These are phyloP conservation scores for Remorina albescens DNA, from an alignment of 2,797 vertebrate species.

Conservation along the genomic window DNA sequence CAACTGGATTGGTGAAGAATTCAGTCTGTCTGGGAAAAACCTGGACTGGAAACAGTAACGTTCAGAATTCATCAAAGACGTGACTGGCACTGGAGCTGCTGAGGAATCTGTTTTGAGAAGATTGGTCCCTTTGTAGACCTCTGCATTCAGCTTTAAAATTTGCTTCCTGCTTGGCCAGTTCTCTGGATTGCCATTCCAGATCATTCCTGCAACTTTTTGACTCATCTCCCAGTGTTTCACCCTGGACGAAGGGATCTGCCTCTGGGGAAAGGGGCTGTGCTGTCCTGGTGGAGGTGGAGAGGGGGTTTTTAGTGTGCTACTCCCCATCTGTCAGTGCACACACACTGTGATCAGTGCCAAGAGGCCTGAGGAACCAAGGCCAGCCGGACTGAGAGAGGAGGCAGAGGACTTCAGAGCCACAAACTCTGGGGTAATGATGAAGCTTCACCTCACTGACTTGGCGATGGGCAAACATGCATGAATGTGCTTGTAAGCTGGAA, in stretches of 20 bases:
- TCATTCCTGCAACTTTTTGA: conserved; percentile 73
- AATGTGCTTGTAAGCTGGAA: neutral
- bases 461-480: neutral
- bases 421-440: conserved; percentile 90
- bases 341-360: conserved; percentile 72
- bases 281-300: conserved; percentile 79
- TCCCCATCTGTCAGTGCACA: conserved; percentile 70
- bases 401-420: conserved; percentile 94
- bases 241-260: conserved; percentile 85
- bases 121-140: conserved; percentile 20
- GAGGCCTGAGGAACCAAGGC: conserved; percentile 74
- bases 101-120: conserved; percentile 40
- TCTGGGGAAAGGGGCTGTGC: conserved; percentile 79
- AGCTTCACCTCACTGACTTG: conserved; percentile 13
- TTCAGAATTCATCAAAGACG: conserved; percentile 37
- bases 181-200: conserved; percentile 72
- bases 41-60: conserved; percentile 32
- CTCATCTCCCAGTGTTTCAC: conserved; percentile 68
- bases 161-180: conserved; percentile 50
- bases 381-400: conserved; percentile 79
- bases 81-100: conserved; percentile 36
- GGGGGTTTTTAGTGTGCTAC: conserved; percentile 69
- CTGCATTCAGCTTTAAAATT: conserved; percentile 16
- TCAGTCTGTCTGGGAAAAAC: conserved; percentile 25
- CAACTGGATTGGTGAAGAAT: conserved; percentile 45